Evolutionary conservation across 30 jellyfish, hydroid and myxozoan species (phyloP), one percentile per base, ranked within the genome.

Genomic region (Aurelia sp.): DNA sequence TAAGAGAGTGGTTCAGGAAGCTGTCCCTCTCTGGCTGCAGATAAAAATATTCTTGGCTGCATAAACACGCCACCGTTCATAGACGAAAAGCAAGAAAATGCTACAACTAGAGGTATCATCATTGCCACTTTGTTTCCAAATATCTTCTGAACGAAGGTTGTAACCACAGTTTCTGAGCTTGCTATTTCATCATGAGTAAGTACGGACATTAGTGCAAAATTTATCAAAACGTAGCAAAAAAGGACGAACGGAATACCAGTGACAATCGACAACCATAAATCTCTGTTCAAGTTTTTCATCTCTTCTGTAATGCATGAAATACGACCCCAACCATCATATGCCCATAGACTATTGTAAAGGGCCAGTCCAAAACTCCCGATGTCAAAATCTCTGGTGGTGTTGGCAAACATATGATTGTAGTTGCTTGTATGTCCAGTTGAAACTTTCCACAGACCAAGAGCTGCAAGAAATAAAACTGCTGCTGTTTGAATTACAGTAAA

Each of bases 201-300:
- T n/a, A 44, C 86, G 5, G 97, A 18, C 81, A 82, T 30, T 33
- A 76, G 62, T 8, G 94, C 79, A 7, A 82, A 20, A 62, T 76
- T 73, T 7, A 88, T 71, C 71, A 55, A 40, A 13, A 88, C 18
- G 51, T 79, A 88, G 18, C 90, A 80, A 9, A 66, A 10, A 58
- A 72, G 52, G 53, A 89, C 97, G 16, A 82, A 73, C 31, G 95
- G 91, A 12, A 89, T 66, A 5, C 86, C 86, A 41, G 87, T 76
- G 37, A 78, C 62, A 18, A 86, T 57, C 17, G 86, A 47, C 23
- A 86, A 84, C 64, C 85, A 37, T 16, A 86, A 77, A 18, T 74
- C 61, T 13, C 96, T 61, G 7, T 87, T 81, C 53, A 79, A 21
- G 86, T 87, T 71, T n/a, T 30, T 58, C 59, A 87, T 6, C 66